Evolutionary conservation across 2,113 vertebrate genomes (phyloP), one percentile per base, ranked within the genome.

Genomic region (Neogale vison): DNA sequence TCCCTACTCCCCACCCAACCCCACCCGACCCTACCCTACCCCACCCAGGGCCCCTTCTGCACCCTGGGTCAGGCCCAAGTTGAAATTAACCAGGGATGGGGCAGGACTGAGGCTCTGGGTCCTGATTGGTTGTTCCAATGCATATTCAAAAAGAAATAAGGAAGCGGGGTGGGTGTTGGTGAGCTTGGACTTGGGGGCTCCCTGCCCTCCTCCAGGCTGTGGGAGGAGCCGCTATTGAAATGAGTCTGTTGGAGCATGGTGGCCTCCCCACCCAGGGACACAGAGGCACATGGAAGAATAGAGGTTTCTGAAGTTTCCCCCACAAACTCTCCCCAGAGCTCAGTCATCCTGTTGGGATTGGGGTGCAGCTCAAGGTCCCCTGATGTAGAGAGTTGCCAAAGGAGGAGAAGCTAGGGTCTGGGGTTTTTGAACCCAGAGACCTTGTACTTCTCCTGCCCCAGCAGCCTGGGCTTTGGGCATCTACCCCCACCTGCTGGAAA

Each of bases 121-220:
- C 7, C 88, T 88, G 81, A 96, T n/a, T 97, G 97, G 97, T 87
- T 87, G 88, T 26, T 36, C 14, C 55, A 29, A 50, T 20, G 11
- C 50, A 63, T 83, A 34, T 95, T 97, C 80, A 72, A 96, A 98
- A 94, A 97, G 83, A 96, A 80, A 91, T n/a, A 82, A 47, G 42
- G 71, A 63, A 6, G 18, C 3, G 26, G 4, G 11, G 31, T 67
- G n/a, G 69, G 31, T 9, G 34, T 26, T 11, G 45, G 18, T 59
- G 39, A 61, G 24, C 36, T 69, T 69, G 79, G 55, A 23, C 29
- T 45, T 50, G 55, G 65, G 72, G 79, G 50, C 21, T 34, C 55
- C 65, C 6, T 67, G 47, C 14, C 55, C 47, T 69, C 29, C 4
- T 69, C 18, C 45, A 80, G 29, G 84, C 31, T 67, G 26, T 24